These are phyloP conservation scores for Danio albolineatus DNA, from an alignment of 2,797 vertebrate species.

Conservation along the genomic window DNA sequence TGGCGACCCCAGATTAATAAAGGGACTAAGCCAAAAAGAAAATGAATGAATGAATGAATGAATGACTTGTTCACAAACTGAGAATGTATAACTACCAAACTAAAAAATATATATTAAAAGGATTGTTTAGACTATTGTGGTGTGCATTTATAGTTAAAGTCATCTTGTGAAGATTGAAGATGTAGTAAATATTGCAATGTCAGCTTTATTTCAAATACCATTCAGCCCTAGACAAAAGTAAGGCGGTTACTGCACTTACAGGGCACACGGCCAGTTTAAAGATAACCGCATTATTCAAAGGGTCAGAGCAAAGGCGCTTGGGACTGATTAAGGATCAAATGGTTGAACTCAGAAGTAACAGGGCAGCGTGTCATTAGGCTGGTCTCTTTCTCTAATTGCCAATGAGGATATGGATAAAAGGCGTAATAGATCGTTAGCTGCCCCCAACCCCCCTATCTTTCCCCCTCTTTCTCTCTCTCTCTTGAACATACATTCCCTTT, in stretches of 20 bases:
- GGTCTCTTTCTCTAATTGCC: constrained; percentile 26
- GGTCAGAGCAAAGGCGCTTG: constrained; percentile 5
- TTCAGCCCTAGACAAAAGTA: too few species aligned
- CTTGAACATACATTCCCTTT: constrained; percentile 60
- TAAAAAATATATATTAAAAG: too few species aligned
- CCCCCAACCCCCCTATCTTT: background rate
- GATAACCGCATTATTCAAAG: constrained; percentile 22
- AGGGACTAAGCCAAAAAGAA: too few species aligned
- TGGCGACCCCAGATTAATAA: too few species aligned
- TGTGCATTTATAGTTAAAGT: too few species aligned
- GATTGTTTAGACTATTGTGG: too few species aligned
- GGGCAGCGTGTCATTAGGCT: background rate
- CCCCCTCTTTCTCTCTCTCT: background rate
- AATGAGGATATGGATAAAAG: constrained; percentile 19
- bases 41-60: too few species aligned
- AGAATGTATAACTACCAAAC: too few species aligned
- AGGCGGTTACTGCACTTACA: background rate
- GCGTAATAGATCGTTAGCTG: constrained; percentile 22
- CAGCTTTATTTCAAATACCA: too few species aligned
- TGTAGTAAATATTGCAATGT: too few species aligned
- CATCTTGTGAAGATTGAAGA: too few species aligned
- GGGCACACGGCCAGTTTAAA: background rate
- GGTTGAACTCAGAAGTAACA: constrained; percentile 24
- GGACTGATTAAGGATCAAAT: constrained; percentile 29
- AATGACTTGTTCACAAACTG: too few species aligned